Percentiles rank a stretch among this genome's conserved stretches.
These are phyloP conservation scores for Brachionus rubens DNA, from an alignment of 1,140 invertebrate species.

Conservation along the genomic window DNA sequence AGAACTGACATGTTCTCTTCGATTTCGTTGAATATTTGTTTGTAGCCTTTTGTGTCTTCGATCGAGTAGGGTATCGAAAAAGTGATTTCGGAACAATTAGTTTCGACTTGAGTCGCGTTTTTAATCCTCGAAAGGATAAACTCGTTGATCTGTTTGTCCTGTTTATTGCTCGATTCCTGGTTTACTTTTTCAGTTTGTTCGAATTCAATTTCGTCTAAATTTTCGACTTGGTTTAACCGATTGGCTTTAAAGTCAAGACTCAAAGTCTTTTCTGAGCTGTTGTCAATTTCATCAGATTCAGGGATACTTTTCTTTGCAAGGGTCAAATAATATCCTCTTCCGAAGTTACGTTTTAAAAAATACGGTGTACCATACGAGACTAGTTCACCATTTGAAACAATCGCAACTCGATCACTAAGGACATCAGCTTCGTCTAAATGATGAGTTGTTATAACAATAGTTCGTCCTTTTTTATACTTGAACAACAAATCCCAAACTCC, in stretches of 20 bases:
- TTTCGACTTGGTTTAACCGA: not conserved
- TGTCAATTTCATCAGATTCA: not conserved
- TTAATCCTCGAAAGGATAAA: not conserved
- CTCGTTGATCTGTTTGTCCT: not conserved
- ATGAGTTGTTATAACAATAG: constrained; percentile 62
- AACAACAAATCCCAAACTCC: constrained; percentile 66
- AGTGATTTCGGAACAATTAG: constrained; percentile 57
- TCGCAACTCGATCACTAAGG: constrained; percentile 61
- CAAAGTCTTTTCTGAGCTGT: not conserved
- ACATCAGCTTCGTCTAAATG: constrained; percentile 64
- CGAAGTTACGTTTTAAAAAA: constrained; percentile 56
- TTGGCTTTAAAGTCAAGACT: constrained; percentile 3
- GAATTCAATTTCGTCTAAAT: not conserved
- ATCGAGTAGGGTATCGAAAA: constrained; percentile 58
- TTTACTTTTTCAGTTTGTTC: constrained; percentile 44
- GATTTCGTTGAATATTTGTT: constrained; percentile 22
- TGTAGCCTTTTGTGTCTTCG: constrained; percentile 44
- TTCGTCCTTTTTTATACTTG: constrained; percentile 57
- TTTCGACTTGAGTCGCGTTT: constrained; percentile 47
- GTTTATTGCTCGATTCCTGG: not conserved
- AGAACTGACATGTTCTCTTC: constrained; percentile 49
- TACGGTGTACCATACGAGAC: constrained; percentile 52
- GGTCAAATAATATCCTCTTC: constrained; percentile 61
- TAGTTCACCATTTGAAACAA: constrained; percentile 55
- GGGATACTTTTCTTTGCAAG: not conserved